Base-by-base conservation (phyloP, 1,140 invertebrate genomes). In the Adelges cooleyi region DNA sequence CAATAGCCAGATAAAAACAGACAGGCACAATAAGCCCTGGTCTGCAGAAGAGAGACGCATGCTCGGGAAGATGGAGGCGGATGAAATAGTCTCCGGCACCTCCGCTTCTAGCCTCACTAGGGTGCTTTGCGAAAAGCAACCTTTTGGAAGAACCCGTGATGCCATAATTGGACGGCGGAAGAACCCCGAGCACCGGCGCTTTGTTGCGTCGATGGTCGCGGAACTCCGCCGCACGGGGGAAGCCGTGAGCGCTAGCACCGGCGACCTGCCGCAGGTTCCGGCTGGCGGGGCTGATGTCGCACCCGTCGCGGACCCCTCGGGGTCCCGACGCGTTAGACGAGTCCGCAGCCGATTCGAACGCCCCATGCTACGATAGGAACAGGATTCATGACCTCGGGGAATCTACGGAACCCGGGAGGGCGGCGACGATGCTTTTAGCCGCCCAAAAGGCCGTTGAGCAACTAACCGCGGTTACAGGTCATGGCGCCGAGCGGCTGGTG, bases 41-140 rank as follows among this genome's bases (percentile, higher is more conserved):
- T 2, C 52, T 0, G 0, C n/a, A n/a, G n/a, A n/a, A n/a, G n/a
- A n/a, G 1, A 0, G 51, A 53, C 5, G 40, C 17, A 5, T 42
- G 13, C 40, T 42, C 13, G 40, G 13, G 17, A 3, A 5, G 40
- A 6, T 15, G 3, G 40, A 52, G 22, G 50, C 50, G 0, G 1
- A 9, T 1, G 5, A 11, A 2, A 0, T 52, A 0, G n/a, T n/a
- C n/a, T n/a, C 11, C 0, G 50, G 27, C 2, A 18, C 11, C 0
- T 17, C 25, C 1, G 1, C 5, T 0, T 4, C 1, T 10, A 2
- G n/a, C 0, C 17, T 52, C 0, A 33, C 17, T 4, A 9, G 25
- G 11, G 1, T 2, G 0, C n/a, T 52, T 2, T 1, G 2, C 13
- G 2, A 4, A 3, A 50, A 27, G 2, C 50, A 33, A 9, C 9